Percentiles rank a stretch among this genome's conserved stretches.
phyloP scores from a whole-genome alignment of 2,113 vertebrate genomes.

The Cygnus atratus region DNA sequence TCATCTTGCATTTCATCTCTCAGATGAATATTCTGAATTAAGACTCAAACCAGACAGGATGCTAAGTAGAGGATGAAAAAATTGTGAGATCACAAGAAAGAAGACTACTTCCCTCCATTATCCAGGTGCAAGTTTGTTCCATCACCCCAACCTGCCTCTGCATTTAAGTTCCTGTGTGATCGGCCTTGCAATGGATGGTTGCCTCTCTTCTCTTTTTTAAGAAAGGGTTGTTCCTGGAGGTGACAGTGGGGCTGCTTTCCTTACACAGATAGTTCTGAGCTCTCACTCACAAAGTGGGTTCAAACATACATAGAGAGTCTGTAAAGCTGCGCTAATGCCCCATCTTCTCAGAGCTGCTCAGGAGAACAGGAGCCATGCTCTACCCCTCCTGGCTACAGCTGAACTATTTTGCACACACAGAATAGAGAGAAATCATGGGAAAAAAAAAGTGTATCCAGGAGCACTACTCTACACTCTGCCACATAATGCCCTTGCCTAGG shows the following conservation, averaged over 20 bases:
- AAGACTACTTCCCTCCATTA: background rate
- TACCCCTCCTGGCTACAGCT: background rate
- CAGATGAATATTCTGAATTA: background rate
- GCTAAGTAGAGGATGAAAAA: background rate
- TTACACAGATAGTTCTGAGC: background rate
- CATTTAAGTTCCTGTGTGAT: background rate
- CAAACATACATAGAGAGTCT: background rate
- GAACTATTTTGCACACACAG: background rate
- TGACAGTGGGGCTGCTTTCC: background rate
- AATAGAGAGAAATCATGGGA: background rate
- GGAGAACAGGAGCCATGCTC: background rate
- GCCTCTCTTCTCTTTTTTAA: background rate
- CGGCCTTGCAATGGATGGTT: background rate
- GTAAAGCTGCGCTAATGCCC: background rate
- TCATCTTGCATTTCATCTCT: background rate
- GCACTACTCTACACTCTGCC: background rate
- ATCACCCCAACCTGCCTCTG: rapidly evolving
- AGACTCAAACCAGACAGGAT: background rate
- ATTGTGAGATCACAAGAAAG: background rate
- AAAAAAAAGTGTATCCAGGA: background rate
- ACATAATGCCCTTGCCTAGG: background rate
- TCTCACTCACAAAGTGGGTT: background rate
- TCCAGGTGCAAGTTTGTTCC: background rate
- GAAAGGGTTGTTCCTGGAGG: background rate
- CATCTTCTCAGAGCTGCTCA: background rate